phyloP scores from a whole-genome alignment of 1,140 invertebrate genomes.

The Temnothorax curvispinosus region DNA sequence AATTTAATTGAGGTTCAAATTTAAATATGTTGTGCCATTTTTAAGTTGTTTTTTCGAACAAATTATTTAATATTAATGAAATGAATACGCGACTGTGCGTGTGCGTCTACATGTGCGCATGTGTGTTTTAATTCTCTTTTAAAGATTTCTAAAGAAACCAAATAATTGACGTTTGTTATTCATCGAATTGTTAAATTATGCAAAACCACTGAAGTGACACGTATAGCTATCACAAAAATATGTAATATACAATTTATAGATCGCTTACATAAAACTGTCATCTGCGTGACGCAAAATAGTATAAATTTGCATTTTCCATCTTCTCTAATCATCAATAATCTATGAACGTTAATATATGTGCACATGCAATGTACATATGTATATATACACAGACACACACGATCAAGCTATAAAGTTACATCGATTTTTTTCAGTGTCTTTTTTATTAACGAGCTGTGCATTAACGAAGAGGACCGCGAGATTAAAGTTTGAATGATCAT shows the following conservation, averaged over 20 bases:
- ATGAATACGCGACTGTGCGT: not conserved
- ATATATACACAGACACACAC: not conserved
- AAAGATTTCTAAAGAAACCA: not conserved
- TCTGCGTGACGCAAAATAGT: not conserved
- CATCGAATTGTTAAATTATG: conserved; percentile 8
- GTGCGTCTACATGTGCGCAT: too few relatives aligned
- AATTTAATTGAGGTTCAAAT: conserved; percentile 12
- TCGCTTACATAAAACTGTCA: not conserved
- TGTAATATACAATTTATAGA: not conserved
- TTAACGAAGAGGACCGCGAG: conserved; percentile 1
- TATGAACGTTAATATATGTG: not conserved
- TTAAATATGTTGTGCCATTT: conserved; percentile 6
- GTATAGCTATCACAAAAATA: not conserved
- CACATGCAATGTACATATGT: not conserved
- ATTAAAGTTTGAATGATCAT: conserved; percentile 43
- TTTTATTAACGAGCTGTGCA: not conserved
- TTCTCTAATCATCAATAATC: not conserved
- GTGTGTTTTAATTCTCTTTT: not conserved
- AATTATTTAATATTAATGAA: not conserved
- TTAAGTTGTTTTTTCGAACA: not conserved
- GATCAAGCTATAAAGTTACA: not conserved
- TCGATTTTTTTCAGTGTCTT: not conserved
- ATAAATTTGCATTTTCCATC: not conserved
- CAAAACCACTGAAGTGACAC: not conserved
- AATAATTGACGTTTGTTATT: not conserved